A percentile compares a stretch with the other conserved stretches of the same genome.
phyloP scores from a whole-genome alignment of 1,140 invertebrate species.

The Trigoniulus corallinus region DNA sequence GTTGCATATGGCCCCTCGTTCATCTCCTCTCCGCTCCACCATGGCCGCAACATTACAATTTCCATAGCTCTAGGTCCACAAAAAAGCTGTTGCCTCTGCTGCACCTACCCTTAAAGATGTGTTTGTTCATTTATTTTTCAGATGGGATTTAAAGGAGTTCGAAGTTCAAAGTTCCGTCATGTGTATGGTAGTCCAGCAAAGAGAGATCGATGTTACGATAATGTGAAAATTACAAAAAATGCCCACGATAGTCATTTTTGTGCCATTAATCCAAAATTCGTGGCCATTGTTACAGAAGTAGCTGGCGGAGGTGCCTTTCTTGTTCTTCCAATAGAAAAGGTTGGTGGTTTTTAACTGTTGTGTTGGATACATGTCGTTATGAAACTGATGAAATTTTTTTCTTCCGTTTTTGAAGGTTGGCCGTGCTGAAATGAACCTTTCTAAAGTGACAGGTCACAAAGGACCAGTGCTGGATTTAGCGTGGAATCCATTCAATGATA shows the following conservation, averaged over 20 bases:
- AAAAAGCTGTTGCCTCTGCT: too few species aligned
- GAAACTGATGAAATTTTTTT: too few species aligned
- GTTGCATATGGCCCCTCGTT: too few species aligned
- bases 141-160: conserved; percentile 49
- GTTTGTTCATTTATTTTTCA: conserved; percentile 5
- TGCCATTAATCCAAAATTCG: conserved; percentile 84
- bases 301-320: conserved; percentile 86
- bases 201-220: conserved; percentile 77
- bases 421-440: conserved; percentile 37
- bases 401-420: conserved; percentile 11
- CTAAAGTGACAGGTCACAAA: conserved; percentile 59
- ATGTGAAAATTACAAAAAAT: conserved; percentile 80
- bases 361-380: too few species aligned
- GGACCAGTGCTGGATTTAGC: conserved; percentile 71
- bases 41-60: too few species aligned
- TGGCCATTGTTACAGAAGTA: conserved; percentile 84
- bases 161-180: conserved; percentile 80
- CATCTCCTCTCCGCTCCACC: too few species aligned
- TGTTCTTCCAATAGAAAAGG: conserved; percentile 72
- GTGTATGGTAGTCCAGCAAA: conserved; percentile 78
- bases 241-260: conserved; percentile 84
- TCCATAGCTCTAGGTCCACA: too few species aligned
- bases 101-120: too few species aligned
- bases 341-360: too few species aligned
- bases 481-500: conserved; percentile 87